Percentiles rank a stretch among this genome's conserved stretches.
phyloP scores from a whole-genome alignment of 2,113 vertebrate genomes.

The Donacobius atricapilla region DNA sequence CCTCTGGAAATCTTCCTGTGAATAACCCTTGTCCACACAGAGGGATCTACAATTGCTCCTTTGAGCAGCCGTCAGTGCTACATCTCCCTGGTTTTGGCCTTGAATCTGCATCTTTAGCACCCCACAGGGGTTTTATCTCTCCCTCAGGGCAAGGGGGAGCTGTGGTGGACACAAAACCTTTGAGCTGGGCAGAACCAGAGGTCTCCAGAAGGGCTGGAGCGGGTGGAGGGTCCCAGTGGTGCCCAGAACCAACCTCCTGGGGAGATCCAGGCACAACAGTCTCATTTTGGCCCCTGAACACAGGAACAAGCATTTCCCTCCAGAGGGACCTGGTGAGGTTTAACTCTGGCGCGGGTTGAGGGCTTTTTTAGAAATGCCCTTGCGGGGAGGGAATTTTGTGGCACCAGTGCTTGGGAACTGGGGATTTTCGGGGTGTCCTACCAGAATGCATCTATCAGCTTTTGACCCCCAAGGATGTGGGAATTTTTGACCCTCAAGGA shows the following conservation, averaged over 20 bases:
- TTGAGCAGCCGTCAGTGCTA: neutral
- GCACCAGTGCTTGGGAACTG: neutral
- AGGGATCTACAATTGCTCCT: neutral
- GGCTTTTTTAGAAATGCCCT: neutral
- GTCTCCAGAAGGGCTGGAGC: neutral
- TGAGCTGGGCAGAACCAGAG: neutral
- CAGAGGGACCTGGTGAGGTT: neutral
- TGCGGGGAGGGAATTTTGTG: neutral
- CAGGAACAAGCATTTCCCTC: rapidly evolving
- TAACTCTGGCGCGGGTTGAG: neutral
- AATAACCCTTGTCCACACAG: neutral
- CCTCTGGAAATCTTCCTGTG: neutral
- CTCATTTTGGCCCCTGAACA: rapidly evolving
- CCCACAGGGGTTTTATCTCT: neutral
- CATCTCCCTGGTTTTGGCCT: neutral
- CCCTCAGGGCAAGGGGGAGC: neutral
- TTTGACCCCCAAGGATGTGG: neutral
- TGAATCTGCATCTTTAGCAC: neutral
- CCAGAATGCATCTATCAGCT: neutral
- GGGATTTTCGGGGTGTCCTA: neutral
- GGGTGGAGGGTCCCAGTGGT: neutral
- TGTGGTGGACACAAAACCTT: neutral
- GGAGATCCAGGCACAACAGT: neutral
- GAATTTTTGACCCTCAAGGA: neutral
- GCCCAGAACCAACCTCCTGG: neutral